Percentiles rank a stretch among this genome's conserved stretches.
Conservation (phyloP, 2,113 vertebrate species). For the Aramus guarauna region DNA sequence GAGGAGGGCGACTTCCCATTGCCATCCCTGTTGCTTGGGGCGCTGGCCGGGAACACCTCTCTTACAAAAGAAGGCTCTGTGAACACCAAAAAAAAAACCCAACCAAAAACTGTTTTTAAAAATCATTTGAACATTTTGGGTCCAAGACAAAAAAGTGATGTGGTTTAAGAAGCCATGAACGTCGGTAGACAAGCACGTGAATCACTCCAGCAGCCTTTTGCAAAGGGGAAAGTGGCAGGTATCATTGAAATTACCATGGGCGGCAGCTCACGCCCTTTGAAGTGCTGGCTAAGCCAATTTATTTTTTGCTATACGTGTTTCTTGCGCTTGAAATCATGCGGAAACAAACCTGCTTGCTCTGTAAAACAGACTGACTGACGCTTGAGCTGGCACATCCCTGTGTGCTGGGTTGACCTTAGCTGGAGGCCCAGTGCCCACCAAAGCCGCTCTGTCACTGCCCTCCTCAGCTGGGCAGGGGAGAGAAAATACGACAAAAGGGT, state of each 20-base stretch:
- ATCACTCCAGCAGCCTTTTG: not conserved
- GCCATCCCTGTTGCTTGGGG: not conserved
- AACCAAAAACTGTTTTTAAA: not conserved
- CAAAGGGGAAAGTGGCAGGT: not conserved
- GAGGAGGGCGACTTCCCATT: not conserved
- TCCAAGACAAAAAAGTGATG: not conserved
- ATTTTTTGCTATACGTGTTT: not conserved
- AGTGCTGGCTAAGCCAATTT: not conserved
- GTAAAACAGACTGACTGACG: not conserved
- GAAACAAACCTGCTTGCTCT: not conserved
- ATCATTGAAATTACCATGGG: not conserved
- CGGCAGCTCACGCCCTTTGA: not conserved
- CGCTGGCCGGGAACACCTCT: not conserved
- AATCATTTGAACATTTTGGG: not conserved
- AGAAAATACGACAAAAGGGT: fast-evolving
- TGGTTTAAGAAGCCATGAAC: not conserved
- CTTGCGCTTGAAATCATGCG: not conserved
- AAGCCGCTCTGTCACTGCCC: not conserved
- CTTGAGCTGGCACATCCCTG: not conserved
- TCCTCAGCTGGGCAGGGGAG: fast-evolving
- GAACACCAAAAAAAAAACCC: not conserved
- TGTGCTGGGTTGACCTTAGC: not conserved
- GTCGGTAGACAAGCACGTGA: fast-evolving
- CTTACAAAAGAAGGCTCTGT: not conserved
- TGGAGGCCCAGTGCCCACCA: not conserved